phyloP scores from a whole-genome alignment of 2,888 invertebrate species.

The Amorpha juglandis region DNA sequence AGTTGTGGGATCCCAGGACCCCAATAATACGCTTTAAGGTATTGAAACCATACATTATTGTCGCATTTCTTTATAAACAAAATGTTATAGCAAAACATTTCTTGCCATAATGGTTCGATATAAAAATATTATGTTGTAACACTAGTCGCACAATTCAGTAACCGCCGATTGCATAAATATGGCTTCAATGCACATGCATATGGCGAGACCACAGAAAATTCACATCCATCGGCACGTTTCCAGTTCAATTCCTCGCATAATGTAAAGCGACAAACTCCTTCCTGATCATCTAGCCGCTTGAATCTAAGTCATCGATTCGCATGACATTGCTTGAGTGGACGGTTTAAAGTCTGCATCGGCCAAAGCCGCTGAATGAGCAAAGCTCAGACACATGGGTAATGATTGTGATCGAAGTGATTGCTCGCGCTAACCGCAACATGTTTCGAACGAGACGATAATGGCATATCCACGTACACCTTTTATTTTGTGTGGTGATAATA shows the following conservation, averaged over 20 bases:
- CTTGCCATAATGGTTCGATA: conserved; percentile 8
- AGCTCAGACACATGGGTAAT: conserved; percentile 63
- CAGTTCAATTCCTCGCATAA: conserved; percentile 70
- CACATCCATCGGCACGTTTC: conserved; percentile 69
- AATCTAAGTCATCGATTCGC: conserved; percentile 49
- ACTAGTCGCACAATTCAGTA: conserved; percentile 63
- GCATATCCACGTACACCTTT: conserved; percentile 58
- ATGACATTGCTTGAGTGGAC: conserved; percentile 49
- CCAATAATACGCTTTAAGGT: too few species aligned
- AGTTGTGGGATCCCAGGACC: too few species aligned
- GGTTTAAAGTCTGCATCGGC: conserved; percentile 57
- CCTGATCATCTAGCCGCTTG: conserved; percentile 62
- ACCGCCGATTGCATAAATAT: conserved; percentile 76
- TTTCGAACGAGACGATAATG: conserved; percentile 79
- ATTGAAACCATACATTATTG: too few species aligned
- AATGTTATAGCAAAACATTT: background rate
- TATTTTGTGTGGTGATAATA: conserved; percentile 67
- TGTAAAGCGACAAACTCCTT: conserved; percentile 69
- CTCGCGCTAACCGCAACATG: conserved; percentile 75
- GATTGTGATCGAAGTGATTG: conserved; percentile 74
- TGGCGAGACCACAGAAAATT: conserved; percentile 72
- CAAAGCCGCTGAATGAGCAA: conserved; percentile 61
- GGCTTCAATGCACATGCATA: conserved; percentile 70
- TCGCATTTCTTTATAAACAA: too few species aligned
- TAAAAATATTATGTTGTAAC: conserved; percentile 55